phyloP scores from a whole-genome alignment of 2,888 invertebrate species.

The Slavum lentiscoides region DNA sequence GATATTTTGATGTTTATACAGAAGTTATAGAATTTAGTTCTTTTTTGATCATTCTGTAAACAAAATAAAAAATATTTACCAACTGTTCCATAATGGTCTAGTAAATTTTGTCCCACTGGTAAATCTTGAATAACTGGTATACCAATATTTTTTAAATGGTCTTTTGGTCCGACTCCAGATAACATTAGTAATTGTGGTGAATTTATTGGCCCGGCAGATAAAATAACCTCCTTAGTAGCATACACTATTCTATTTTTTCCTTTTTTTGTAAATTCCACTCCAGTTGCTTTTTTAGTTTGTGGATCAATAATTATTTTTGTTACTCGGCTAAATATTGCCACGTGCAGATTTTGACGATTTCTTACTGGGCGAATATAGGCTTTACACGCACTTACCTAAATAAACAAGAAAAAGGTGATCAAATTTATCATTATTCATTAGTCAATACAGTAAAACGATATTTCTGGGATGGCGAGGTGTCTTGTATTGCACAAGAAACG shows the following conservation, averaged over 20 bases:
- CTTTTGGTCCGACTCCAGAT: constrained; percentile 69
- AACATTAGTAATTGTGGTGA: constrained; percentile 74
- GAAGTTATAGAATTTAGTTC: too few species aligned
- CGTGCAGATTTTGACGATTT: constrained; percentile 58
- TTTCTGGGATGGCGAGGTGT: too few species aligned
- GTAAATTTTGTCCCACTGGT: constrained; percentile 70
- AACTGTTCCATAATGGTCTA: constrained; percentile 70
- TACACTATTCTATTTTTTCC: constrained; percentile 58
- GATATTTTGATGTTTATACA: too few species aligned
- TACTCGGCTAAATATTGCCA: constrained; percentile 58
- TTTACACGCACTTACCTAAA: constrained; percentile 62
- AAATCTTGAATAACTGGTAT: constrained; percentile 68
- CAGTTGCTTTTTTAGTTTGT: constrained; percentile 60
- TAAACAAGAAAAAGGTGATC: too few species aligned
- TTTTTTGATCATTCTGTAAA: too few species aligned
- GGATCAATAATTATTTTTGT: constrained; percentile 59
- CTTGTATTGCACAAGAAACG: too few species aligned
- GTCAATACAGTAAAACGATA: too few species aligned
- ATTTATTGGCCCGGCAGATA: constrained; percentile 77
- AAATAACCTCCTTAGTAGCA: constrained; percentile 66
- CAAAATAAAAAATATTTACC: constrained; percentile 57
- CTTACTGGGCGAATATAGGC: constrained; percentile 65
- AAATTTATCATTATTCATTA: too few species aligned
- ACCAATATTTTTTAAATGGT: constrained; percentile 65
- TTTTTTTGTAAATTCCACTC: constrained; percentile 61